phyloP scores from a whole-genome alignment of 2,797 vertebrate genomes.

The Hirundo rustica region DNA sequence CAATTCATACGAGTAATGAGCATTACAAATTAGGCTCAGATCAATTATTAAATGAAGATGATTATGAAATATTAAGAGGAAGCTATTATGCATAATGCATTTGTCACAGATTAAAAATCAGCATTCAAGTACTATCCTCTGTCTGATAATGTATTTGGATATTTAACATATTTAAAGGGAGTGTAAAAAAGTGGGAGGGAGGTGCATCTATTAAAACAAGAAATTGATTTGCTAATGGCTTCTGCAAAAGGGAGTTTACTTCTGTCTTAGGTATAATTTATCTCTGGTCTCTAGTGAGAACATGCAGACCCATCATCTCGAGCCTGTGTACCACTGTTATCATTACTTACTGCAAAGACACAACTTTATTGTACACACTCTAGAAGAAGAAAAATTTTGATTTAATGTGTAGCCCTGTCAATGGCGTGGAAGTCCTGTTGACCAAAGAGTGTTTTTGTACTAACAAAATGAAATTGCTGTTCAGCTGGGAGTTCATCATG shows the following conservation, averaged over 20 bases:
- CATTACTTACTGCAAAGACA: neutral
- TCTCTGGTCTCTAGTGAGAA: neutral
- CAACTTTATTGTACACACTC: neutral
- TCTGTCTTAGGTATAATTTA: neutral
- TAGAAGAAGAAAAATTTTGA: neutral
- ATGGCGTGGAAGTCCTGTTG: neutral
- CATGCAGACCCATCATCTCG: neutral
- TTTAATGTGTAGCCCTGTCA: neutral
- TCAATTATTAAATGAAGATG: conserved; percentile 48
- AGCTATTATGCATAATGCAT: conserved; percentile 28
- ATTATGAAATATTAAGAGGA: conserved; percentile 58
- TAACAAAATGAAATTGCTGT: neutral
- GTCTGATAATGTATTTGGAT: neutral
- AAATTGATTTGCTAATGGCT: neutral
- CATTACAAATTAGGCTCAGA: conserved; percentile 29
- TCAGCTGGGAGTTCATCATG: neutral
- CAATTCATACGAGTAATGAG: conserved; percentile 21
- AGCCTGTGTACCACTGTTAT: neutral
- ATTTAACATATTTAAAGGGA: neutral
- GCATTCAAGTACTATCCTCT: neutral
- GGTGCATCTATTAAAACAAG: neutral
- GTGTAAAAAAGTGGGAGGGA: neutral
- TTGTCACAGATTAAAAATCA: conserved; percentile 24
- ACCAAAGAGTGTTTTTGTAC: neutral
- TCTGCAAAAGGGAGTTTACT: neutral